Evolutionary conservation across 2,797 vertebrate genomes (phyloP).

Genomic region (Anguilla pacifica): DNA sequence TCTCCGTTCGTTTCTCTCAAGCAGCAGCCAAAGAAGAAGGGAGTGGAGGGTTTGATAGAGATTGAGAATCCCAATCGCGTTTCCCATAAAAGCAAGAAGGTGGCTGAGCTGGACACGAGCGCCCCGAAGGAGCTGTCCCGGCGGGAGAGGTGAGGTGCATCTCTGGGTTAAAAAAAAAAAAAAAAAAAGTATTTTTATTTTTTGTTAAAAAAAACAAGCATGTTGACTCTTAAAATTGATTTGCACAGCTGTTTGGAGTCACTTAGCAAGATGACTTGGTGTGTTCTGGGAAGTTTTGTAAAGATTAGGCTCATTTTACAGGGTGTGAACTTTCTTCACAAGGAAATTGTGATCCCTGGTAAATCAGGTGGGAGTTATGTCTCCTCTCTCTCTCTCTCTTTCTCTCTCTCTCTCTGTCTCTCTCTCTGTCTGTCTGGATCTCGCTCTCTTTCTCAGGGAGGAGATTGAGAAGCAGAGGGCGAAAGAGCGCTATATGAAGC

Average conservation of each 20-base stretch:
- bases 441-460: constrained; percentile 63
- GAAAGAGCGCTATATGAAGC: constrained; percentile 81
- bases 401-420: not conserved
- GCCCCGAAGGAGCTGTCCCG: constrained; percentile 75
- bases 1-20: not conserved
- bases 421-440: not conserved
- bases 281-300: not conserved
- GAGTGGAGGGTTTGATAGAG: constrained; percentile 79
- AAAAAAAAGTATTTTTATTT: not conserved
- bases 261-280: too few relatives aligned
- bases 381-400: not conserved
- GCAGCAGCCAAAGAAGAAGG: constrained; percentile 70
- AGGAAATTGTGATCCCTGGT: too few relatives aligned
- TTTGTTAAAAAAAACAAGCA: too few relatives aligned
- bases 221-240: too few relatives aligned
- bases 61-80: constrained; percentile 81
- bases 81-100: constrained; percentile 78
- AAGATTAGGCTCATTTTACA: not conserved
- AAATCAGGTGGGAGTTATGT: not conserved
- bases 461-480: constrained; percentile 83
- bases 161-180: not conserved
- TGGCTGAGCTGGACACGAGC: constrained; percentile 65
- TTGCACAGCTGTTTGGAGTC: too few relatives aligned
- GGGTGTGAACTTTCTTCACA: not conserved
- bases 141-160: constrained; percentile 69